Base-by-base conservation (phyloP, 2,888 invertebrate genomes). In the Oscheius myriophilus region DNA sequence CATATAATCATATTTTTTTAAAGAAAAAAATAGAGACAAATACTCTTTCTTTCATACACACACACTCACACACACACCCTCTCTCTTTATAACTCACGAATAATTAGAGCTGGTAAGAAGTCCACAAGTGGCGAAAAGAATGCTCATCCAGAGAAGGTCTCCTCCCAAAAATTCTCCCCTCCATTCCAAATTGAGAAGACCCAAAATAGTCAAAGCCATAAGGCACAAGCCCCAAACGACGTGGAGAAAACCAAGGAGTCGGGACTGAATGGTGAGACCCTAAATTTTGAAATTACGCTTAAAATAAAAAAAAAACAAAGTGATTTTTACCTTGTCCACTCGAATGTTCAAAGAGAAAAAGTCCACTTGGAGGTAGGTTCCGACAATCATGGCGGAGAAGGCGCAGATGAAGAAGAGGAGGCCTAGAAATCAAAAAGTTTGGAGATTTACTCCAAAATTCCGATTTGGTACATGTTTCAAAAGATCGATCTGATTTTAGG, bases 81-180 rank as follows among this genome's bases (percentile, higher is more conserved):
- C n/a, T n/a, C n/a, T n/a, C n/a, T n/a, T n/a, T n/a, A n/a, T n/a
- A 18, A 59, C 71, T 45, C 33, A 82, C 83, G 74, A 73, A 54
- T 78, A 75, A 69, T 86, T 82, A 39, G 70, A 68, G 1, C 81
- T 80, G 33, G 76, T 72, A 41, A 86, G 71, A 7, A 86, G 51
- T 57, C 80, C 83, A 14, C 82, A 80, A 9, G 79, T 78, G 46
- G 81, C 76, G 61, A 84, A 82, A 3, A 86, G 75, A 43, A 81
- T 71, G 0, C 82, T 80, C 26, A 80, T 71, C 86, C 86, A 86
- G 0, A 86, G 73, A 21, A 86, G 71, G 58, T 86, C 85, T 14
- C 82, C 82, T 23, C 85, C 80, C 11, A 83, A 57, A 65, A 79
- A 86, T 53, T 83, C 84, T 51, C 84, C 85, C 46, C 80, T 77